These are phyloP conservation scores for Lordiphosa stackelbergi DNA, from an alignment of 1,140 invertebrate genomes.

Conservation along the genomic window DNA sequence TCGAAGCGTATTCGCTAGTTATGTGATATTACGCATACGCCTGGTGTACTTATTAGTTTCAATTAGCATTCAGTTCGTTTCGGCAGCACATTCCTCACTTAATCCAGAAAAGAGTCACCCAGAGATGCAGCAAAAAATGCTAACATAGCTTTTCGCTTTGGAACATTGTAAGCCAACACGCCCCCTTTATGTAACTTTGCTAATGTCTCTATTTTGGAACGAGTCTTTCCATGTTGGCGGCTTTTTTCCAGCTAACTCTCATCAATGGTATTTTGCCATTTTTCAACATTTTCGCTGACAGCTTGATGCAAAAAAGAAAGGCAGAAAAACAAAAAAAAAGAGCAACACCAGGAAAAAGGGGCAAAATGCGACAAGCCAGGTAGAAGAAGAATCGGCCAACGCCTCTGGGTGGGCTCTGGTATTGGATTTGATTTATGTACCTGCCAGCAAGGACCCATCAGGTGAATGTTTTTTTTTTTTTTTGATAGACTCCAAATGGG, in stretches of 20 bases:
- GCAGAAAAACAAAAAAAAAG: constrained; percentile 6
- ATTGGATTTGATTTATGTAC: constrained; percentile 67
- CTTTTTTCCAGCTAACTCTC: constrained; percentile 55
- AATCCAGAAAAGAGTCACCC: constrained; percentile 57
- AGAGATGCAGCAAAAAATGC: constrained; percentile 31
- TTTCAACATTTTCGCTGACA: constrained; percentile 76
- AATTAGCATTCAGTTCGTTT: constrained; percentile 37
- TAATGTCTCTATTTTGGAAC: constrained; percentile 16
- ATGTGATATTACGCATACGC: constrained; percentile 53
- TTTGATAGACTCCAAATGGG: constrained; percentile 65
- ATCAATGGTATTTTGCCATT: constrained; percentile 75
- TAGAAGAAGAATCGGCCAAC: constrained; percentile 41
- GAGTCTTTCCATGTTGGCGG: constrained; percentile 17
- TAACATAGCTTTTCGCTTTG: constrained; percentile 76
- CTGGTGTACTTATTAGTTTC: constrained; percentile 36
- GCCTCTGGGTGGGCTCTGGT: constrained; percentile 22
- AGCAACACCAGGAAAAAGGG: constrained; percentile 5
- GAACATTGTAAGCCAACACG: constrained; percentile 63
- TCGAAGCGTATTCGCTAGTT: constrained; percentile 11
- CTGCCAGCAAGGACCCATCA: constrained; percentile 21
- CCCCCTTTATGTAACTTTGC: constrained; percentile 14
- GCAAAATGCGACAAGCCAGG: constrained; percentile 19
- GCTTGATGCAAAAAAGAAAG: constrained; percentile 34
- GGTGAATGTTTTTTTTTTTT: constrained; percentile 52
- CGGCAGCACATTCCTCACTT: constrained; percentile 64